phyloP scores from a whole-genome alignment of 2,113 vertebrate species.

The Mobula hypostoma region DNA sequence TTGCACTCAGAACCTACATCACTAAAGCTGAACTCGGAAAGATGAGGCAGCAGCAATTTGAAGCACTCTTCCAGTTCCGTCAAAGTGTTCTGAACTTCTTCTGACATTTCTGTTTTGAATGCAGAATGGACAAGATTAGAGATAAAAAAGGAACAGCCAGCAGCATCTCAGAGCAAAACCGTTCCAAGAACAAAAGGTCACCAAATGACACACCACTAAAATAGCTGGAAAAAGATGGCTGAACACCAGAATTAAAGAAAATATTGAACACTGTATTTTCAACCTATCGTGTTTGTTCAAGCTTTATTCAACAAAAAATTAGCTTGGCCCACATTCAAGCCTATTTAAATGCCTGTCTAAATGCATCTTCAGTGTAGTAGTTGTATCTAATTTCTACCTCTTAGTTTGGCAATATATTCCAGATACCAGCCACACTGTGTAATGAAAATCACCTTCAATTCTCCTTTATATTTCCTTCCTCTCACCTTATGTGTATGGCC shows the following conservation, averaged over 20 bases:
- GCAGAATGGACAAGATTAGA: neutral
- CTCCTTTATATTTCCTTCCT: no score
- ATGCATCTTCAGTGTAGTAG: no score
- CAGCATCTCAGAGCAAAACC: neutral
- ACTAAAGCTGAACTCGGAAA: conserved; percentile 50
- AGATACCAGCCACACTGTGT: no score
- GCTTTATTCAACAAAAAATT: no score
- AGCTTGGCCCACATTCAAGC: no score
- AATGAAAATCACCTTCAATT: no score
- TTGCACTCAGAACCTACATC: neutral
- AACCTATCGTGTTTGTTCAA: no score
- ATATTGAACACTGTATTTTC: no score
- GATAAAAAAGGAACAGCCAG: neutral
- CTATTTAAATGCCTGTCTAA: no score
- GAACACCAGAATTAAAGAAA: neutral
- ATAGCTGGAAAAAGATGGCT: neutral
- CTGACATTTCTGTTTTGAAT: conserved; percentile 58
- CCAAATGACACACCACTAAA: neutral
- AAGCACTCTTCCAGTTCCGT: conserved; percentile 82
- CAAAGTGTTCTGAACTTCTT: conserved; percentile 64
- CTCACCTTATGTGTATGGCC: no score
- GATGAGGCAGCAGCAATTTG: conserved; percentile 66
- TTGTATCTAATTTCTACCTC: no score
- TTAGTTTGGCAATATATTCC: no score
- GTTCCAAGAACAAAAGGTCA: neutral